Base-by-base conservation (phyloP, 2,113 vertebrate species). In the Myiagra hebetior region DNA sequence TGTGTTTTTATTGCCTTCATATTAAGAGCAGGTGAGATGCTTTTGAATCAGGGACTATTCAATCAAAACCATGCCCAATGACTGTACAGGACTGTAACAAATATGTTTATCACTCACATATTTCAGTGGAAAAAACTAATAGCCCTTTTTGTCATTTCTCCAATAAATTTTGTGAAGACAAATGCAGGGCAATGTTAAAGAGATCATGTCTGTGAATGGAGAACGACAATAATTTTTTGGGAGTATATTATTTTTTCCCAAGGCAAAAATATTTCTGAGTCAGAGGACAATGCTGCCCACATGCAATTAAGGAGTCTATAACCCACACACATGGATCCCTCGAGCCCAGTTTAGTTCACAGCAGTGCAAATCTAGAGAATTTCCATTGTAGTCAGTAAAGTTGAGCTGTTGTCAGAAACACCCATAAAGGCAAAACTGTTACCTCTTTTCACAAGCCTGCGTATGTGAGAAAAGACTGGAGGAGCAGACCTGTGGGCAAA, bases 181-280 rank as follows among this genome's bases (percentile, higher is more conserved):
- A 80, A 60, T n/a, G 6, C 31, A 57, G 26, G 37, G 37, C 49
- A 69, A 52, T 3, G 12, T 49, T 89, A 73, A 93, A 91, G 59
- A 82, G 16, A 50, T 33, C 4, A 56, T 22, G 8, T 23, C 78
- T 76, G 46, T 62, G 53, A 76, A 78, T 14, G 15, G 17, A 89
- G 62, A 87, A 70, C 27, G 14, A 31, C 19, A 65, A 53, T 19
- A 64, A 59, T 44, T 73, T 73, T 42, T 18, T 10, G 3, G 4
- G n/a, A 26, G 18, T 53, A 13, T 35, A 44, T 64, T 67, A 67
- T 65, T 83, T 95, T 96, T 95, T 30, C 74, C 27, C 47, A 55
- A 35, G 44, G 41, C 17, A 92, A 59, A 77, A 56, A 28, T 84
- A 84, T 70, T 95, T 89, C 85, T 79, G 89, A 89, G 74, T 69